Base-by-base conservation (phyloP, 2,797 vertebrate species). In the Oreortyx pictus region DNA sequence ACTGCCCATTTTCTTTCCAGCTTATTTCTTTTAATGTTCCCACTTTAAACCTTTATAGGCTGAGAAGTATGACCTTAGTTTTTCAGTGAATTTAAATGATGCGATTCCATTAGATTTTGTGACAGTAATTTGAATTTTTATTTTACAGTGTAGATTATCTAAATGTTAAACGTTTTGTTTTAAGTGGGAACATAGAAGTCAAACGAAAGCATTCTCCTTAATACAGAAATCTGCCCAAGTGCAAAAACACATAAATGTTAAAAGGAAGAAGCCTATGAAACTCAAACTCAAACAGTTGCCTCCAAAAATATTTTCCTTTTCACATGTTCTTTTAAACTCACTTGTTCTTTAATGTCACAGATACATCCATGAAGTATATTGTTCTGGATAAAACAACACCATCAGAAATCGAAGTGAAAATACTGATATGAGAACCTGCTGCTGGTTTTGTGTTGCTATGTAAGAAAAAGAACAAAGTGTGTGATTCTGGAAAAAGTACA, bases 61-160 rank as follows among this genome's bases (percentile, higher is more conserved):
- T 90, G 54, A 90, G 60, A 3, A 3, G 31, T 62, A 39, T 75
- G 93, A 90, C 75, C 89, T 96, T 87, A 88, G 86, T 65, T 91
- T 91, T 92, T 90, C 49, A 70, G 64, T 50, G 85, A 83, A 46
- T 94, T 96, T 89, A 90, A 95, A 88, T 1, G 3, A 83, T 2
- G 9, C 81, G 88, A 86, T 95, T 89, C 74, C 65, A 91, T 95
- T 94, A 94, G 84, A 86, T 83, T 80, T 85, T 88, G 65, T 90
- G 86, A 85, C 35, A 64, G 83, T 84, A 92, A 90, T 86, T 91
- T 93, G 86, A 90, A 82, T 93, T 95, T 95, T 97, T 94, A 82
- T 92, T 86, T 93, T 86, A 83, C 52, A 60, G 29, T n/a, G 68
- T 78, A 90, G 90, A 88, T 92, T 91, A 93, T 81, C 67, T 83